These are phyloP conservation scores for Polia nebulosa DNA, from an alignment of 2,888 invertebrate species.

Conservation along the genomic window DNA sequence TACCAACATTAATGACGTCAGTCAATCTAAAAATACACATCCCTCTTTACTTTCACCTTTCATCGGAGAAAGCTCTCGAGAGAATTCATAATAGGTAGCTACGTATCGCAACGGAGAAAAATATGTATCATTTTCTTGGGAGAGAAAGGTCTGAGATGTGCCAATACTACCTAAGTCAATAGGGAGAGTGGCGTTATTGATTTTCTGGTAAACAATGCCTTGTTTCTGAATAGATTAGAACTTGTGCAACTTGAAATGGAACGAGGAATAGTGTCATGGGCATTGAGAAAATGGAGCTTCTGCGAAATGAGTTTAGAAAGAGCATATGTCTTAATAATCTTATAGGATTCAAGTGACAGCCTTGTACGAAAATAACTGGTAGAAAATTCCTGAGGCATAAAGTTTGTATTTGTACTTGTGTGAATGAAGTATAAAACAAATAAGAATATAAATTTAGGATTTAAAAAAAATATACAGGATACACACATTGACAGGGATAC, in stretches of 20 bases:
- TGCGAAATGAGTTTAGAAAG: background rate
- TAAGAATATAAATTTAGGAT: background rate
- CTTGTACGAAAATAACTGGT: too few relatives aligned
- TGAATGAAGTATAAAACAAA: too few relatives aligned
- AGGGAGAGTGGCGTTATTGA: background rate
- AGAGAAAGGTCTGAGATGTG: background rate
- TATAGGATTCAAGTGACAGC: background rate
- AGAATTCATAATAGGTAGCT: constrained; percentile 15
- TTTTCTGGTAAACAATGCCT: constrained; percentile 6
- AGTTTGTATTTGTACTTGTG: too few relatives aligned
- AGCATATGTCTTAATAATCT: background rate
- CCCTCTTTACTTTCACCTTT: constrained; percentile 36
- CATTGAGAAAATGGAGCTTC: background rate
- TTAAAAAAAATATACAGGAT: background rate
- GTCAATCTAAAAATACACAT: constrained; percentile 42
- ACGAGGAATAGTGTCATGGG: background rate
- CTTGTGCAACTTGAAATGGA: background rate
- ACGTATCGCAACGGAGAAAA: constrained; percentile 3
- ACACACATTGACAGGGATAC: background rate
- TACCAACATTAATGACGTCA: constrained; percentile 25
- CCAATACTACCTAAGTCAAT: constrained; percentile 27
- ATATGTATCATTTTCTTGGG: constrained; percentile 20
- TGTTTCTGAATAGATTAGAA: background rate
- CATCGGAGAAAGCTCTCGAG: constrained; percentile 12
- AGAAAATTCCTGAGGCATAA: too few relatives aligned